Evolutionary conservation across 2,888 invertebrate genomes (phyloP), one percentile per base, ranked within the genome.

Genomic region (Brachyptera risi): DNA sequence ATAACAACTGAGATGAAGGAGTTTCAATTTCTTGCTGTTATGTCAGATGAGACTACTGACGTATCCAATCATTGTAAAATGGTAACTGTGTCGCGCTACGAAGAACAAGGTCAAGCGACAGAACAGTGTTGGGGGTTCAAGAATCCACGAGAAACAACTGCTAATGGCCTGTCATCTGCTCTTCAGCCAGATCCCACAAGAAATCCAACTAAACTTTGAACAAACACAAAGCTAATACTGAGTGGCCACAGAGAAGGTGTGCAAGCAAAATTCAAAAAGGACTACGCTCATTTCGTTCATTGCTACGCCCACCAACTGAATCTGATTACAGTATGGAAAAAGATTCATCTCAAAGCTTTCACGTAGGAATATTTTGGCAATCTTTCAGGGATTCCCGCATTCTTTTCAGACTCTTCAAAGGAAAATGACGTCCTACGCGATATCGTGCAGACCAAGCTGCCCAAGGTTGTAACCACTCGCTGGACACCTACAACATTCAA

Each of bases 21-120:
- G 19, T 58, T 63, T 4, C 50, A 65, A 17, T 70, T 60, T 62
- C 19, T 71, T 35, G 67, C 70, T 23, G 62, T 73, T 9, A 67
- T 70, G 63, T 66, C 65, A 23, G 71, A 73, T 61, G 73, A 71
- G 62, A 69, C 68, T 23, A 69, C 69, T 1, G 71, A 73, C 63
- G 63, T 68, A 51, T 66, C 67, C 13, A 61, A 35, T 26, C 56
- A 61, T 42, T 58, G 58, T 47, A 69, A 71, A 64, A 61, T 69
- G 64, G 67, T 69, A 19, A 47, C 70, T 44, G 65, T 72, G 56
- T 59, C 69, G 15, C 60, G 71, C 26, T 72, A 72, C 64, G 64
- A 65, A 57, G 11, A 62, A 47, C 56, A 67, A 35, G 67, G 65
- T 1, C 63, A 69, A 65, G 59, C 67, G 58, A 51, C 58, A 37